phyloP scores from a whole-genome alignment of 2,113 vertebrate species.

The Macrotis lagotis region DNA sequence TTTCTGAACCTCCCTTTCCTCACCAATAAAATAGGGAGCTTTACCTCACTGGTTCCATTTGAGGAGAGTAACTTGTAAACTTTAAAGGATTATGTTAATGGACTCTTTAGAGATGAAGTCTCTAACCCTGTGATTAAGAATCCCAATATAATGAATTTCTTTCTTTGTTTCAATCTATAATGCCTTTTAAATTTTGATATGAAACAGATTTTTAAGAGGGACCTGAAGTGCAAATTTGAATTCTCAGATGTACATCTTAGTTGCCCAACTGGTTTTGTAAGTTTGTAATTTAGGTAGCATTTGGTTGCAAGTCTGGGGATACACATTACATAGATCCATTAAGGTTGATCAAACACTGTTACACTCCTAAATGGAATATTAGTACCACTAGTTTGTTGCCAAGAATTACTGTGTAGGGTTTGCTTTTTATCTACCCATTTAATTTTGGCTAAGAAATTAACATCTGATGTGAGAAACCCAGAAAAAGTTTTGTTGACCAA shows the following conservation, averaged over 20 bases:
- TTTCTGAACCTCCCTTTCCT: not conserved
- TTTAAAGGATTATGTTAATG: not conserved
- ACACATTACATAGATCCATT: not conserved
- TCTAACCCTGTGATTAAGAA: not conserved
- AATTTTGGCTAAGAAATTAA: slow-evolving; percentile 32
- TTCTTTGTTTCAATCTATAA: not conserved
- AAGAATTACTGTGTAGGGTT: not conserved
- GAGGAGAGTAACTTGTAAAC: not conserved
- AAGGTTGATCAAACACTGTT: not conserved
- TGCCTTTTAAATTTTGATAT: slow-evolving; percentile 39
- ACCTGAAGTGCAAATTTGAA: slow-evolving; percentile 9
- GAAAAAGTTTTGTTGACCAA: slow-evolving; percentile 21
- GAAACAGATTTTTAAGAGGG: slow-evolving; percentile 8
- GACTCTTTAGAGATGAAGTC: not conserved
- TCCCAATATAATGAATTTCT: not conserved
- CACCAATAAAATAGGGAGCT: not conserved
- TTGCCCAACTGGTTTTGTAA: not conserved
- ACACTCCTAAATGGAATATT: not conserved
- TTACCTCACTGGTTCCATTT: not conserved
- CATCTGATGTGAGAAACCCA: slow-evolving; percentile 27
- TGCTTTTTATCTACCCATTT: slow-evolving; percentile 29
- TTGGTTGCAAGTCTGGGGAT: not conserved
- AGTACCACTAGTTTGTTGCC: not conserved
- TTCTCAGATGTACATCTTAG: not conserved
- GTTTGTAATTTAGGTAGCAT: not conserved